Evolutionary conservation across 2,888 invertebrate genomes (phyloP).

Genomic region (Habrosyne pyritoides): DNA sequence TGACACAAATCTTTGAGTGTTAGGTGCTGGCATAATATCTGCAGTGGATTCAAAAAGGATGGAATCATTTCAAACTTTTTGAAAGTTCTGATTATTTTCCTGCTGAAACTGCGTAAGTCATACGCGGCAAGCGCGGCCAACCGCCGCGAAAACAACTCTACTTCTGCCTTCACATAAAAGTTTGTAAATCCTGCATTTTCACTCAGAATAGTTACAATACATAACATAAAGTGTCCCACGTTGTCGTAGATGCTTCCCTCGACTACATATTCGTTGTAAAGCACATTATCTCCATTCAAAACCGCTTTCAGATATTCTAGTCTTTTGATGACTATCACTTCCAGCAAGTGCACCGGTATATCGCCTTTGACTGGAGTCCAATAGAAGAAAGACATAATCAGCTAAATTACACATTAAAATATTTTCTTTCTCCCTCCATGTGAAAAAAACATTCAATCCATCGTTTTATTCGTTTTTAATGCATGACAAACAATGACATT

Average conservation of each 20-base stretch:
- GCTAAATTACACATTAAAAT: constrained; percentile 1
- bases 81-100: constrained; percentile 56
- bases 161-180: constrained; percentile 63
- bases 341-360: constrained; percentile 77
- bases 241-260: constrained; percentile 84
- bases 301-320: constrained; percentile 75
- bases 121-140: constrained; percentile 53
- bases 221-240: constrained; percentile 83
- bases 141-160: constrained; percentile 56
- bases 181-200: constrained; percentile 54
- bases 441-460: no score
- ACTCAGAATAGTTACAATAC: constrained; percentile 63
- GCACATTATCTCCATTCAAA: constrained; percentile 44
- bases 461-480: no score
- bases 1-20: constrained; percentile 61
- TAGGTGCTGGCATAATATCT: constrained; percentile 59
- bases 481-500: no score
- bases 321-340: constrained; percentile 78
- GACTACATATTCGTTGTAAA: constrained; percentile 81
- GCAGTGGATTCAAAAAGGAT: constrained; percentile 46
- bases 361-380: constrained; percentile 81
- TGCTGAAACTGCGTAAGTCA: constrained; percentile 65
- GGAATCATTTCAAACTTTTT: constrained; percentile 45
- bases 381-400: constrained; percentile 82
- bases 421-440: constrained; percentile 8